Evolutionary conservation across 2,113 vertebrate genomes (phyloP), one percentile per base, ranked within the genome.

Genomic region (Turdus rufiventris): DNA sequence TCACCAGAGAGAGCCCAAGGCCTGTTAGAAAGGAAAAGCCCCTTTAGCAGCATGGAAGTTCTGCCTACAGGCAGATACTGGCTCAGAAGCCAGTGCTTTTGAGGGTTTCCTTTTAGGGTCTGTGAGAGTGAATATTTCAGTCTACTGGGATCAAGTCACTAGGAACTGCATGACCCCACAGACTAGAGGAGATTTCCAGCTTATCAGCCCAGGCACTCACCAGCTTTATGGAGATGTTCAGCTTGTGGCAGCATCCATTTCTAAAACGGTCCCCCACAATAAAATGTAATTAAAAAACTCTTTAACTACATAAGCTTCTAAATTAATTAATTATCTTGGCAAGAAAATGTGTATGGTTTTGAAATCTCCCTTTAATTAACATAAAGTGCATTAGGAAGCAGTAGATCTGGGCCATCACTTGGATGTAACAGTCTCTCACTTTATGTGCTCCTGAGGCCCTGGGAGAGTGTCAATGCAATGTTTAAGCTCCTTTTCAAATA

Each of bases 311-410:
- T 77, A 88, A 90, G 74, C 45, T 91, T 80, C 71, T 93, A 83
- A 80, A 90, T 88, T 65, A 62, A 51, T 94, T 89, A 50, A 95
- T 91, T 91, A 80, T 86, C 82, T 94, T 34, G 21, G 36, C 56
- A 80, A 79, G 79, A 94, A 94, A 80, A 74, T 36, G 14, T 86
- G 47, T 83, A 77, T 89, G 78, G 26, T 73, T 93, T 95, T 93
- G 71, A 94, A 83, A 91, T 77, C 40, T 94, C 51, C 12, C 56
- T 85, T 94, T 96, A 97, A 96, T 97, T 96, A 97, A 96, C 56
- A 38, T 23, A 8, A 86, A 73, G 40, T 77, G 68, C 5, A 3
- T 93, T 91, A 88, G 67, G 68, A 94, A 93, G 72, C 3, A 1
- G 63, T 63, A 96, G 65, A 94, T 96, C 78, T 94, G 71, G 88